phyloP scores from a whole-genome alignment of 2,113 vertebrate genomes.

The Machaerirhynchus nigripectus region DNA sequence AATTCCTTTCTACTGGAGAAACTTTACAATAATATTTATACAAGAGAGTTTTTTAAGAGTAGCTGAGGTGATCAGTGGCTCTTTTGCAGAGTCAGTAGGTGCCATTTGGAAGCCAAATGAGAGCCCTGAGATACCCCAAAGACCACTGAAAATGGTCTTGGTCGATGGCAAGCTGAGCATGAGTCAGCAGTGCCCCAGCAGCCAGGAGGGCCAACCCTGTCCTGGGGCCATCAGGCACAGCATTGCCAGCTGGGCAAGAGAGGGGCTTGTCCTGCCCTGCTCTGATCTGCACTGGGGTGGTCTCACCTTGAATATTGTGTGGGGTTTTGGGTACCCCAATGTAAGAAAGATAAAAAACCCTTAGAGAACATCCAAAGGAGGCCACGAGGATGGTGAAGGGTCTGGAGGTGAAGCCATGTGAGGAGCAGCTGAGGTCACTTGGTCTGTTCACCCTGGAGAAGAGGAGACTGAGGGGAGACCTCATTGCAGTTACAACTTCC shows the following conservation, averaged over 20 bases:
- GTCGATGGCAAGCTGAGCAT: rapidly evolving
- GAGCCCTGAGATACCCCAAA: background rate
- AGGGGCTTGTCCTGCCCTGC: background rate
- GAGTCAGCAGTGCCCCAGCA: background rate
- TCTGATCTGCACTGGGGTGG: background rate
- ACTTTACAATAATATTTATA: background rate
- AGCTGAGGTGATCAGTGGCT: background rate
- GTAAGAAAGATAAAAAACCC: rapidly evolving
- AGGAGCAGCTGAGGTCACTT: background rate
- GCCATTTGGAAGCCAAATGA: background rate
- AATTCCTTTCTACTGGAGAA: background rate
- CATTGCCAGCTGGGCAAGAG: background rate
- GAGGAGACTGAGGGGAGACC: background rate
- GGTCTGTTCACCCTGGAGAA: background rate
- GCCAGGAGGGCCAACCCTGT: background rate
- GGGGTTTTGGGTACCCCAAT: rapidly evolving
- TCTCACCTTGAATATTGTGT: background rate
- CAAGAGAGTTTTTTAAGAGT: background rate
- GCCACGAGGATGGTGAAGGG: rapidly evolving
- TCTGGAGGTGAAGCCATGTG: rapidly evolving
- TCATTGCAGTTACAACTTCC: background rate
- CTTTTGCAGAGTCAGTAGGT: background rate
- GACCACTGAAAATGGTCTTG: background rate
- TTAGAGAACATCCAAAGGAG: background rate
- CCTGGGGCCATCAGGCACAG: background rate